Conservation (phyloP, 2,797 vertebrate species). For the Chelon auratus region DNA sequence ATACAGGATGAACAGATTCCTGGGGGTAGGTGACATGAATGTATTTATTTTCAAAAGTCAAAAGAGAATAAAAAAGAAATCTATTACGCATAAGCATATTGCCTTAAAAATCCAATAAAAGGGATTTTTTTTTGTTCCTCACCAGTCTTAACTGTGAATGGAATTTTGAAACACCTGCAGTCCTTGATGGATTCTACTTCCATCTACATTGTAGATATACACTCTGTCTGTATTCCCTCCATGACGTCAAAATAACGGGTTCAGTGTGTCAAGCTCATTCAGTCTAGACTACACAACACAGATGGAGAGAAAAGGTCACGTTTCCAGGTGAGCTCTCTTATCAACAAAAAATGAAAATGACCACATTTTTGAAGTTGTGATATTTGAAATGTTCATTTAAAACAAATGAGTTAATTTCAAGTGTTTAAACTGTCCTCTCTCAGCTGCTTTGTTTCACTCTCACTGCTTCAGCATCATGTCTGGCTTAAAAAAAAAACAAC, state of each 20-base stretch:
- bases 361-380: not conserved
- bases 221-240: slow-evolving; percentile 9
- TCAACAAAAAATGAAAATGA: not conserved
- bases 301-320: not conserved
- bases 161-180: slow-evolving; percentile 22
- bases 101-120: not conserved
- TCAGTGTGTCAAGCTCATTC: slow-evolving; percentile 38
- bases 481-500: too few relatives aligned
- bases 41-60: slow-evolving; percentile 39
- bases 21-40: slow-evolving; percentile 37
- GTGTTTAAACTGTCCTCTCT: not conserved
- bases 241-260: slow-evolving; percentile 48
- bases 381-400: not conserved
- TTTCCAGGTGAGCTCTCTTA: slow-evolving; percentile 5
- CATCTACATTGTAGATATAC: slow-evolving; percentile 1
- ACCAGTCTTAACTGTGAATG: slow-evolving; percentile 6
- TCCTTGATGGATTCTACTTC: slow-evolving; percentile 5
- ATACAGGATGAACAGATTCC: slow-evolving; percentile 47
- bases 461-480: too few relatives aligned
- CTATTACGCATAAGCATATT: not conserved
- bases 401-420: not conserved
- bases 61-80: slow-evolving; percentile 15
- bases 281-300: slow-evolving; percentile 38
- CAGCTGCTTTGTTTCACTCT: not conserved
- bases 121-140: not conserved